Evolutionary conservation across 2,797 vertebrate species (phyloP).

Genomic region (Bradypodion pumilum): DNA sequence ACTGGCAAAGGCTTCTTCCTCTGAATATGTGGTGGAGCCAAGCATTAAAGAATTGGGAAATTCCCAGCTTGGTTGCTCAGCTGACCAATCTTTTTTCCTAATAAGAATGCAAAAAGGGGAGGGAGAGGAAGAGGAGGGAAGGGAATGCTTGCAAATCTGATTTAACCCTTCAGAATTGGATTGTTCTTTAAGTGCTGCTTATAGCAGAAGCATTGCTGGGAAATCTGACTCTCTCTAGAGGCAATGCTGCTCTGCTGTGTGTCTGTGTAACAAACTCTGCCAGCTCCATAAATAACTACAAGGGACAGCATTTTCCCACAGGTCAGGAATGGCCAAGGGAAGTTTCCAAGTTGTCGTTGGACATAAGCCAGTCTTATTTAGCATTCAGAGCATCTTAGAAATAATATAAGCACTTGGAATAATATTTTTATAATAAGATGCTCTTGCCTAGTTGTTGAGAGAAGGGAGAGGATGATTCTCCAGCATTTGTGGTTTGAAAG

Average conservation of each 20-base stretch:
- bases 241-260: background rate
- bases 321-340: background rate
- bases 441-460: background rate
- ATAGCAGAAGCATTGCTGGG: background rate
- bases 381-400: background rate
- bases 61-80: constrained; percentile 31
- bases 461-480: background rate
- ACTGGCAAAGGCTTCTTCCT: constrained; percentile 5
- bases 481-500: constrained; percentile 5
- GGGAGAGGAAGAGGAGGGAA: background rate
- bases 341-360: background rate
- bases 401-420: background rate
- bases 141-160: background rate
- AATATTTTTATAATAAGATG: background rate
- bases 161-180: background rate
- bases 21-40: background rate
- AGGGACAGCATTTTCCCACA: background rate
- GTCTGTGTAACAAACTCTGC: background rate
- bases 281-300: background rate
- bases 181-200: too few species aligned
- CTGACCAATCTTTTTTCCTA: constrained; percentile 45
- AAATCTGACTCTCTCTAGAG: background rate
- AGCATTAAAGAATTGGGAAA: constrained; percentile 35
- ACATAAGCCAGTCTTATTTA: background rate
- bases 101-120: constrained; percentile 5